These are phyloP conservation scores for Sclerodermus sp. DNA, from an alignment of 2,888 invertebrate genomes.

Conservation along the genomic window DNA sequence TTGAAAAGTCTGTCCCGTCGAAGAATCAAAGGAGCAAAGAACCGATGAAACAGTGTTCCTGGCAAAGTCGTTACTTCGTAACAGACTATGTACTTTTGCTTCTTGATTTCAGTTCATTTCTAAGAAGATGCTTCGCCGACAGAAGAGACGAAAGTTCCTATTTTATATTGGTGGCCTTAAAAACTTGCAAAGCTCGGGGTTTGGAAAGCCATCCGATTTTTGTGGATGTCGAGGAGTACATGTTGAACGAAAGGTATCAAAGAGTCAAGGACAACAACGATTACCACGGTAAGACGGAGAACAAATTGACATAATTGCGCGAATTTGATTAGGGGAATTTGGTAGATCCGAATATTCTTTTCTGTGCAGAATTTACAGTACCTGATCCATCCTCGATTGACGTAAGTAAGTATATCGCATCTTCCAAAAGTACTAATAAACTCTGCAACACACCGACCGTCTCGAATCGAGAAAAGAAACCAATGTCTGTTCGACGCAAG, in stretches of 20 bases:
- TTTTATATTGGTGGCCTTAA: slow-evolving; percentile 29
- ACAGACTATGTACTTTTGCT: slow-evolving; percentile 40
- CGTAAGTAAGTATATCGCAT: slow-evolving; percentile 13
- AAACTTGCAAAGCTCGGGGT: slow-evolving; percentile 32
- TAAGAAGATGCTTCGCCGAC: slow-evolving; percentile 19
- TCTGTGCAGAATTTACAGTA: slow-evolving; percentile 38
- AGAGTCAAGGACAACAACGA: slow-evolving; percentile 9
- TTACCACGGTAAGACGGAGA: slow-evolving; percentile 30
- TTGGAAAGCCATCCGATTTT: slow-evolving; percentile 41
- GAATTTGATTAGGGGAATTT: too few relatives aligned
- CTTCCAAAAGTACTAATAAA: not conserved
- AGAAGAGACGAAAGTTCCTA: slow-evolving; percentile 19
- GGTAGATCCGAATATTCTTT: too few relatives aligned
- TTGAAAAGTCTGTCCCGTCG: slow-evolving; percentile 2
- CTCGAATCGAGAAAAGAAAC: slow-evolving; percentile 19
- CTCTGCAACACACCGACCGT: slow-evolving; percentile 29
- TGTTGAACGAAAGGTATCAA: slow-evolving; percentile 30
- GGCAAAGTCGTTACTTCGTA: slow-evolving; percentile 31
- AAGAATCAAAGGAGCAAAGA: slow-evolving; percentile 7
- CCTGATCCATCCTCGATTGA: slow-evolving; percentile 27
- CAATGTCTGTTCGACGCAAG: slow-evolving; percentile 24
- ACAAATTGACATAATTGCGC: too few relatives aligned
- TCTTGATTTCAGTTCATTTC: slow-evolving; percentile 40
- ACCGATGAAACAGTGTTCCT: slow-evolving; percentile 8
- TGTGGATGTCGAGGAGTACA: slow-evolving; percentile 30